Conservation (phyloP, 2,113 vertebrate genomes). For the Myrmecophaga tridactyla region DNA sequence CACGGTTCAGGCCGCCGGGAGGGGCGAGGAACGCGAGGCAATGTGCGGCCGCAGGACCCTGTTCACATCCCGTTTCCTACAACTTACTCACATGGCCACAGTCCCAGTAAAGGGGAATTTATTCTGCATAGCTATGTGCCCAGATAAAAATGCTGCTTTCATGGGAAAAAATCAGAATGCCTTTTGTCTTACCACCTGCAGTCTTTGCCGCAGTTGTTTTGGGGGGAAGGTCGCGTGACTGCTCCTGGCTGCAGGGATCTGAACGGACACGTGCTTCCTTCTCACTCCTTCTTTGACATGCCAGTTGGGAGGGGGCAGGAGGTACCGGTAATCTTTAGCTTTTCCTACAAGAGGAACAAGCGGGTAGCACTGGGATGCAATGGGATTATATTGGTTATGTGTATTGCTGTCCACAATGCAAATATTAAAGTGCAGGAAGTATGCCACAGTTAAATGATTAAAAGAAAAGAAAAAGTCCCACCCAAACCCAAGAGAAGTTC, state of each 20-base stretch:
- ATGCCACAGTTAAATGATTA: neutral
- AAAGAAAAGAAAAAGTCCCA: neutral
- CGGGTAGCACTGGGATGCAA: neutral
- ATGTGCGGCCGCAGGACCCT: neutral
- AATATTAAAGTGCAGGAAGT: neutral
- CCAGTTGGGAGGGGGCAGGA: neutral
- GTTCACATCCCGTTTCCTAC: neutral
- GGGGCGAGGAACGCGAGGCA: neutral
- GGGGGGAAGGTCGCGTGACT: neutral
- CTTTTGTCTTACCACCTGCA: no score
- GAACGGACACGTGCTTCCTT: neutral
- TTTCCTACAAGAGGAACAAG: neutral
- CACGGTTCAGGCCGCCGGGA: neutral
- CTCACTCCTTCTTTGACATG: neutral
- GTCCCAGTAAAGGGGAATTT: neutral
- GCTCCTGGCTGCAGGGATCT: neutral
- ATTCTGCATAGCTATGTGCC: neutral
- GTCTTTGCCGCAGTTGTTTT: neutral
- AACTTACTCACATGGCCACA: neutral
- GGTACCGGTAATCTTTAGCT: neutral
- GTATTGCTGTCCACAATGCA: neutral
- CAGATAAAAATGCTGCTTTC: neutral
- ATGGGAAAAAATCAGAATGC: fast-evolving
- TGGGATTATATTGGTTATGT: no score
- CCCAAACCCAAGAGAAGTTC: neutral